Conservation (phyloP, 2,113 vertebrate genomes). For the Jaculus jaculus region DNA sequence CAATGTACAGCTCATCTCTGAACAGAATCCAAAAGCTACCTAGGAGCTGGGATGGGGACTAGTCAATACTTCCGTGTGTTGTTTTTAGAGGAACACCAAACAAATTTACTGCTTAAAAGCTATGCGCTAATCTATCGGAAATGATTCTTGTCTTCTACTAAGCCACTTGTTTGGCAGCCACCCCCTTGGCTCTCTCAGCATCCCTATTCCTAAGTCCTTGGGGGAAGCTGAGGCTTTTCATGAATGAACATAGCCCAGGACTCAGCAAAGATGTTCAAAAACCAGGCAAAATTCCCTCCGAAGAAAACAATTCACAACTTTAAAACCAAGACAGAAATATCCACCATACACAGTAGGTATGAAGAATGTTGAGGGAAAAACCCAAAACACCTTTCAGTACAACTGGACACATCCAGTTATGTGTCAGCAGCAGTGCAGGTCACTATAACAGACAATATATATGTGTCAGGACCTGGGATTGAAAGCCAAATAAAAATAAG, state of each 20-base stretch:
- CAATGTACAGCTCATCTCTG: not conserved
- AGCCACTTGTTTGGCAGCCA: not conserved
- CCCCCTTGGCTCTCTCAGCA: not conserved
- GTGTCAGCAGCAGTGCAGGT: not conserved
- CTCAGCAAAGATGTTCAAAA: constrained; percentile 37
- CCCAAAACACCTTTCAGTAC: not conserved
- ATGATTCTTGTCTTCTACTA: not conserved
- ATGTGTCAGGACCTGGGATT: constrained; percentile 3
- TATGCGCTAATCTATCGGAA: not conserved
- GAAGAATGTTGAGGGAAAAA: constrained; percentile 12
- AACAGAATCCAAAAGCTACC: not conserved
- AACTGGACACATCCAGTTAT: constrained; percentile 29
- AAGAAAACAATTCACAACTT: constrained; percentile 53
- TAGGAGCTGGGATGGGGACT: not conserved
- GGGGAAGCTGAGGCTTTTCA: constrained; percentile 20
- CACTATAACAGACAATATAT: constrained; percentile 16
- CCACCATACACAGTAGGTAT: not conserved
- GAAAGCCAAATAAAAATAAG: constrained; percentile 55
- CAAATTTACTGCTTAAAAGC: not conserved
- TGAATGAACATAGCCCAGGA: not conserved
- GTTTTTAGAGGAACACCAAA: not conserved
- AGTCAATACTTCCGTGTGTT: not conserved
- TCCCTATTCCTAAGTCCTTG: not conserved
- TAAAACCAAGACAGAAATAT: constrained; percentile 53
- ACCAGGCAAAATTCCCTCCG: not conserved